Percentiles rank a stretch among this genome's conserved stretches.
Conservation (phyloP, 2,797 vertebrate species). For the Chaunax sp. region DNA sequence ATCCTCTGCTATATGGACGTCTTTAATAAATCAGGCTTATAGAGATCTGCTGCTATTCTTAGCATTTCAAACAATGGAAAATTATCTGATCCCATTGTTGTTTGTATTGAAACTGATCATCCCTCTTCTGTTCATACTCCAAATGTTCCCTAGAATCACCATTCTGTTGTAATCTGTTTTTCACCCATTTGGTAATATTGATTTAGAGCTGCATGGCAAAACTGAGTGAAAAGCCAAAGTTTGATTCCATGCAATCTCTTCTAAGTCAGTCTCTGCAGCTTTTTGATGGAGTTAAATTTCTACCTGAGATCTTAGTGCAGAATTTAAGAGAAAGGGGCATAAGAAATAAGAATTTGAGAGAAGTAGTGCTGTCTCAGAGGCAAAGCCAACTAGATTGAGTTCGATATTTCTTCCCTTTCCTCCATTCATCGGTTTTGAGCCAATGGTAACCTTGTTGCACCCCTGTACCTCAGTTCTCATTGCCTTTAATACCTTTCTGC, state of each 20-base stretch:
- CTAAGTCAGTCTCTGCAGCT: conserved; percentile 38
- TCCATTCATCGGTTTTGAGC: conserved; percentile 60
- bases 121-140: background rate
- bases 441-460: conserved; percentile 63
- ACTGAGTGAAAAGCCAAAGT: conserved; percentile 18
- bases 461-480: conserved; percentile 43
- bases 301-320: conserved; percentile 22
- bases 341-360: conserved; percentile 48
- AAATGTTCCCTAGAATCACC: background rate
- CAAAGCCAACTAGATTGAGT: conserved; percentile 45
- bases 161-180: background rate
- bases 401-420: conserved; percentile 31
- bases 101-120: background rate
- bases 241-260: conserved; percentile 44
- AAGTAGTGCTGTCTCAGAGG: conserved; percentile 56
- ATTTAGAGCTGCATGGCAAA: conserved; percentile 34
- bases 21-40: conserved; percentile 1
- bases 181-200: conserved; percentile 18
- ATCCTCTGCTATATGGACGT: conserved; percentile 2
- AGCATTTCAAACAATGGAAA: background rate
- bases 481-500: conserved; percentile 61
- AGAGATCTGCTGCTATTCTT: background rate
- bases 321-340: conserved; percentile 31
- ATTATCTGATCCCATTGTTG: background rate
- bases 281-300: conserved; percentile 55